Evolutionary conservation across 2,797 vertebrate genomes (phyloP).

Genomic region (Sebastes dallii): DNA sequence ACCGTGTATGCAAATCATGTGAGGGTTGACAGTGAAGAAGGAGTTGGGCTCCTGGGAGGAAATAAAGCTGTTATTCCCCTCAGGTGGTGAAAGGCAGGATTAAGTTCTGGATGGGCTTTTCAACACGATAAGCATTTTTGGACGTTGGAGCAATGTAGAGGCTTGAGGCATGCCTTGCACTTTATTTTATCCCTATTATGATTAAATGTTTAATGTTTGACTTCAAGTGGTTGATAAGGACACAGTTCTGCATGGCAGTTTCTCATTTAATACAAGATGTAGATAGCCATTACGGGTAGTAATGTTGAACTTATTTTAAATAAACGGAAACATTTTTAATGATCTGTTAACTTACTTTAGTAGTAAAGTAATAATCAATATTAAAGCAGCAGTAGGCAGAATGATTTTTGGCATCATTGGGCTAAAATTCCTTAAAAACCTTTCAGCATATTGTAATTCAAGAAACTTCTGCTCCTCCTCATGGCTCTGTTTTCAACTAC

Average conservation of each 20-base stretch:
- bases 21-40: constrained; percentile 58
- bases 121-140: constrained; percentile 44
- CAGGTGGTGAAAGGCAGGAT: constrained; percentile 43
- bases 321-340: background rate
- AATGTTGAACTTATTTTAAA: background rate
- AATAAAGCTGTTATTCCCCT: constrained; percentile 53
- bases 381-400: no score
- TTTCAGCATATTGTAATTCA: no score
- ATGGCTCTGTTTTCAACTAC: no score
- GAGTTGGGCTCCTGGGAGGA: constrained; percentile 43
- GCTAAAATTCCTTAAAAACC: no score
- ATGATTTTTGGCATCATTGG: no score
- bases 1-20: constrained; percentile 71
- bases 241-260: background rate
- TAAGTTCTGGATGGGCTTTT: constrained; percentile 38
- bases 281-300: background rate
- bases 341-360: background rate
- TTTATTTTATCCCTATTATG: constrained; percentile 42
- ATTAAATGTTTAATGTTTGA: constrained; percentile 42
- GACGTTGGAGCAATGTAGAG: constrained; percentile 20
- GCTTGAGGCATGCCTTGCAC: constrained; percentile 41
- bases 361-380: background rate
- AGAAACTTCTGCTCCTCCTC: no score
- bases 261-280: background rate
- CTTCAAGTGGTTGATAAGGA: constrained; percentile 24